Conservation (phyloP, 1,140 invertebrate genomes). For the Melanaphis sacchari region DNA sequence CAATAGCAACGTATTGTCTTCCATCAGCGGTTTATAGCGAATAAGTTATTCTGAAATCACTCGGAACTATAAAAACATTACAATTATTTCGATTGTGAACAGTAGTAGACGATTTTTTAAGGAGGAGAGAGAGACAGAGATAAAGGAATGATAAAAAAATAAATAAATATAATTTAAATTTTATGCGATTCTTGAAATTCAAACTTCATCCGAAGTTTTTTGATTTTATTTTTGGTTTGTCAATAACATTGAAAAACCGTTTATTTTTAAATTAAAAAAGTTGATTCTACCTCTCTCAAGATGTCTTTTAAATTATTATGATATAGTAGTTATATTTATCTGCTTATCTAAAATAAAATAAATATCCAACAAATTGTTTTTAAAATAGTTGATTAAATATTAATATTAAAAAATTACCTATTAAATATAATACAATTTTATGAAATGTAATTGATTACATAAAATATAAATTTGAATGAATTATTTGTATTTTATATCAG, state of each 20-base stretch:
- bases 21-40: conserved; percentile 34
- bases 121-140: background rate
- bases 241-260: background rate
- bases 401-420: background rate
- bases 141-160: background rate
- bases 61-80: background rate
- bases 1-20: conserved; percentile 27
- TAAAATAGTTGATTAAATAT: background rate
- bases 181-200: background rate
- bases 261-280: conserved; percentile 27
- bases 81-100: background rate
- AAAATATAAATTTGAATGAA: background rate
- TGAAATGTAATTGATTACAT: too few species aligned
- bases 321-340: background rate
- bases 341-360: background rate
- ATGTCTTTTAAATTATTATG: background rate
- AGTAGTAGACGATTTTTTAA: background rate
- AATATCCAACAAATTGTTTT: background rate
- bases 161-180: background rate
- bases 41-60: conserved; percentile 20
- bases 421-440: background rate
- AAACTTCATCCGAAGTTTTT: background rate
- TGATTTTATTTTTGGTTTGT: background rate
- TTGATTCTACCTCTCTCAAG: background rate
- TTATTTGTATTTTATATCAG: background rate